Base-by-base conservation (phyloP, 1,140 invertebrate genomes). In the Pseudomyrmex sp. region DNA sequence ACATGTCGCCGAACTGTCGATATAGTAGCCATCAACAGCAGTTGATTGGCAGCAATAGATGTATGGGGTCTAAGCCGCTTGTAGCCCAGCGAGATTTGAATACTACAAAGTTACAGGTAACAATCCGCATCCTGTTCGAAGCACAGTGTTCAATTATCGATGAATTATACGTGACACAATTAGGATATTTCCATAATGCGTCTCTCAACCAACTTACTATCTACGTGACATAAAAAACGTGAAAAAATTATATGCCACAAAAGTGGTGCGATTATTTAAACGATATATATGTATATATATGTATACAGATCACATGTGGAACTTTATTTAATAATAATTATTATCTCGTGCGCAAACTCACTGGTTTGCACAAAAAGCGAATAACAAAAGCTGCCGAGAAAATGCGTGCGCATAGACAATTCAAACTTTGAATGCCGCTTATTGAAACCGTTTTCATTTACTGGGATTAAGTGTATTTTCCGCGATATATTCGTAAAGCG, bases 31-130 rank as follows among this genome's bases (percentile, higher is more conserved):
- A 59, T 70, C 48, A 70, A 82, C 79, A 63, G 44, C 26, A 48
- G 15, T 62, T 82, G 79, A 82, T 75, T 82, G 79, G 48, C 79
- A 75, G 70, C 13, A 61, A 35, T 73, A 74, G 50, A 75, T 75
- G 48, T 75, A 82, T 82, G 20, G 44, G 10, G 0, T 59, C 10
- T 69, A 79, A 70, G 66, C 76, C 54, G 44, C 44, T 62, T 35
- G 35, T 69, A 58, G 1, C 23, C 35, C 44, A 26, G 1, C 44
- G 52, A 70, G 50, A 79, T 79, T 80, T 48, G 20, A 80, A 80
- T 61, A 44, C 10, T 70, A 35, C 20, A 70, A 35, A 69, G 20
- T 46, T 52, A 0, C 12, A 18, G 12, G 58, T 70, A 12, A 44
- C 54, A 80, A 79, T 48, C 76, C 23, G 65, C 26, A 46, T 5